These are phyloP conservation scores for Hydra vulgaris DNA, from an alignment of 30 jellyfish, hydroid and myxozoan species.

Conservation along the genomic window DNA sequence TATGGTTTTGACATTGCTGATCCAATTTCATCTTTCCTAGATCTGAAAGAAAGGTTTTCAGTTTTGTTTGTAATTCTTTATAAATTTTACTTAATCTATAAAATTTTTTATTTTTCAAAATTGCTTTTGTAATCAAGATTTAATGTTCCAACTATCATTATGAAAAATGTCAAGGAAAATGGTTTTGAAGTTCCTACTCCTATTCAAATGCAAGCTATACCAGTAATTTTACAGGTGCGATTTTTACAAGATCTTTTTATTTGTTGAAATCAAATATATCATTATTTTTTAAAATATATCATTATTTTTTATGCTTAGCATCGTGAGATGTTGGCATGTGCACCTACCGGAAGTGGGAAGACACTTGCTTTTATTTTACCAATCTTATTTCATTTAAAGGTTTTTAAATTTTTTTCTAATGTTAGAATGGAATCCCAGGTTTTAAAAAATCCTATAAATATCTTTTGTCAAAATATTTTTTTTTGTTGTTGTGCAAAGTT, in stretches of 20 bases:
- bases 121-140: too few species aligned
- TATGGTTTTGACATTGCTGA: conserved; percentile 83
- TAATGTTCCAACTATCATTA: conserved; percentile 21
- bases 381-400: conserved; percentile 53
- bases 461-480: too few species aligned
- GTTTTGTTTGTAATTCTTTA: background rate
- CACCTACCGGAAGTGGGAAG: conserved; percentile 98
- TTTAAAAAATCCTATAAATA: too few species aligned
- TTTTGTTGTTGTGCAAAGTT: too few species aligned
- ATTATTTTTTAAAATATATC: background rate
- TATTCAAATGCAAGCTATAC: conserved; percentile 92
- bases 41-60: conserved; percentile 52
- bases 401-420: background rate
- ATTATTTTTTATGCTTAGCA: conserved; percentile 27
- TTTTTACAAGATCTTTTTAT: background rate
- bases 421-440: too few species aligned
- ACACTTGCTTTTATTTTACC: conserved; percentile 89
- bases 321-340: conserved; percentile 85
- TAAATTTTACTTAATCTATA: too few species aligned
- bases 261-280: too few species aligned
- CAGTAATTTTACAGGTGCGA: conserved; percentile 55
- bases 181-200: conserved; percentile 75
- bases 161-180: conserved; percentile 35
- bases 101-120: too few species aligned
- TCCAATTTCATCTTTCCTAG: conserved; percentile 53